phyloP scores from a whole-genome alignment of 2,888 invertebrate species.

The Patella ulyssiponensis region DNA sequence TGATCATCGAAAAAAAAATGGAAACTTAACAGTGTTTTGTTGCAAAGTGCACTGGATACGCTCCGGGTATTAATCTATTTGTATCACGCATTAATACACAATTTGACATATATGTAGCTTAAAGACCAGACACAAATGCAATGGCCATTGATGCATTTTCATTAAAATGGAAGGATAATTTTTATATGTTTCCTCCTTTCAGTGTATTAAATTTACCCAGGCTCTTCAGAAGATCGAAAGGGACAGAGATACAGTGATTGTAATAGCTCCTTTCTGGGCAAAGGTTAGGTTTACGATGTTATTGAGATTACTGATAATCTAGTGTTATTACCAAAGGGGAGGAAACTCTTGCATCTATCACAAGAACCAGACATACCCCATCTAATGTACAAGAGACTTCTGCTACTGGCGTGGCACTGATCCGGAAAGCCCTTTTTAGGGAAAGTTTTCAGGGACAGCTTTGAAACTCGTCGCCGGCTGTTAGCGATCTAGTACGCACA shows the following conservation, averaged over 20 bases:
- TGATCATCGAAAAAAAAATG: conserved; percentile 23
- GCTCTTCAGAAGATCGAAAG: conserved; percentile 25
- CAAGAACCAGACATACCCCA: conserved; percentile 16
- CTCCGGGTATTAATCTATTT: conserved; percentile 28
- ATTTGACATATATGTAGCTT: conserved; percentile 21
- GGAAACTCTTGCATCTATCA: neutral
- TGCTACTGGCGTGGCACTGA: conserved; percentile 18
- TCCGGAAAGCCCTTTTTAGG: conserved; percentile 23
- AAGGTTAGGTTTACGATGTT: conserved; percentile 16
- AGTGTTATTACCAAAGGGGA: conserved; percentile 19
- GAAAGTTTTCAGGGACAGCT: conserved; percentile 23
- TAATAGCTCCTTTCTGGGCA: conserved; percentile 26
- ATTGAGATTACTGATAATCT: neutral
- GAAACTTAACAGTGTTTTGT: conserved; percentile 19
- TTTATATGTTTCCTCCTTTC: conserved; percentile 28
- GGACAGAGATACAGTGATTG: conserved; percentile 24
- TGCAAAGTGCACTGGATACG: conserved; percentile 10
- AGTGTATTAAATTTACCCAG: conserved; percentile 19
- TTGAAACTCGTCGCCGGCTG: conserved; percentile 10
- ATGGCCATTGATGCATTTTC: conserved; percentile 29
- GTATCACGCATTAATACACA: conserved; percentile 28
- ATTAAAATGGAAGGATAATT: conserved; percentile 18
- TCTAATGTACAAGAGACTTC: conserved; percentile 18
- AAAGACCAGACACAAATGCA: conserved; percentile 30
- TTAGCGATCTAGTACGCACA: conserved; percentile 21